A percentile compares a stretch with the other conserved stretches of the same genome.
Conservation (phyloP, 2,888 invertebrate species). For the Epistrophe grossulariae region DNA sequence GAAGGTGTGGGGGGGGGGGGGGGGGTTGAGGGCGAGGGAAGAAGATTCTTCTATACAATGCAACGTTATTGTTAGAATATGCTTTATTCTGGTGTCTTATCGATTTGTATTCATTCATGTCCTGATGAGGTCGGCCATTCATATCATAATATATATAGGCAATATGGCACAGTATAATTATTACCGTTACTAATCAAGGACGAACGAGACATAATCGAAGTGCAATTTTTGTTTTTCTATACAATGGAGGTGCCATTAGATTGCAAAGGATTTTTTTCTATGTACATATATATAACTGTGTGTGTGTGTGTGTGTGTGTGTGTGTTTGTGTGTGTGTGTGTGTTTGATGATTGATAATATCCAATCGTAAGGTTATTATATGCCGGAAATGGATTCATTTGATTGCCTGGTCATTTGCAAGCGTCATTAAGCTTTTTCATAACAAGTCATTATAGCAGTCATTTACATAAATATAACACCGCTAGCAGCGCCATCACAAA, state of each 20-base stretch:
- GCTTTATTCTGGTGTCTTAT: conserved; percentile 41
- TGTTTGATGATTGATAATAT: conserved; percentile 37
- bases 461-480: conserved; percentile 40
- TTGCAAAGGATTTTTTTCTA: background rate
- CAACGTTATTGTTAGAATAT: conserved; percentile 33
- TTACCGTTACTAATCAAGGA: conserved; percentile 42
- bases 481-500: background rate
- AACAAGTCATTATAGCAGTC: conserved; percentile 6
- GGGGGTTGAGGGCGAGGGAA: background rate
- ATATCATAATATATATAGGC: background rate
- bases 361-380: conserved; percentile 28
- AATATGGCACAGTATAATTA: conserved; percentile 22
- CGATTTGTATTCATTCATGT: conserved; percentile 36
- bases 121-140: conserved; percentile 31
- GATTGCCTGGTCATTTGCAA: conserved; percentile 53
- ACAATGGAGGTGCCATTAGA: conserved; percentile 26
- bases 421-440: conserved; percentile 38
- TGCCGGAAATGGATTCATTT: conserved; percentile 37
- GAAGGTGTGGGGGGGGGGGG: background rate
- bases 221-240: background rate
- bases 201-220: conserved; percentile 24
- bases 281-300: background rate
- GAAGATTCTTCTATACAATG: conserved; percentile 1
- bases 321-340: background rate
- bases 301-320: background rate